A percentile compares a stretch with the other conserved stretches of the same genome.
phyloP scores from a whole-genome alignment of 2,888 invertebrate species.

The Xanthorhoe spadicearia region DNA sequence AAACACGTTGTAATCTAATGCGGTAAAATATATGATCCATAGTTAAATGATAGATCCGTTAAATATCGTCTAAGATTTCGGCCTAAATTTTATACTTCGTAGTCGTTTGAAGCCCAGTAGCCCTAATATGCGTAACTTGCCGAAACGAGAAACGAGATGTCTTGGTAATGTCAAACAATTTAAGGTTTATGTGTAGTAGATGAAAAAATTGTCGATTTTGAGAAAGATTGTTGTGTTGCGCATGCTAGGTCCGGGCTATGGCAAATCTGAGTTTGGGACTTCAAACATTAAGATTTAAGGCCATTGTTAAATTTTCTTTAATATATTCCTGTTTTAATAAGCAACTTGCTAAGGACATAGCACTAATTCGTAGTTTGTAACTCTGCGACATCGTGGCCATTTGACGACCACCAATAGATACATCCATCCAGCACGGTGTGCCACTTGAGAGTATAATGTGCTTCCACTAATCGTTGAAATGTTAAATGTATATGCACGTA shows the following conservation, averaged over 20 bases:
- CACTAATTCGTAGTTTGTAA: constrained; percentile 2
- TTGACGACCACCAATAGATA: constrained; percentile 3
- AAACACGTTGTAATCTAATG: background rate
- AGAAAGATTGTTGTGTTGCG: too few species aligned
- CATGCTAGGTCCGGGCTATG: too few species aligned
- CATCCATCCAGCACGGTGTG: constrained; percentile 39
- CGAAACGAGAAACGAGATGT: too few species aligned
- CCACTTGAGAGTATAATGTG: constrained; percentile 59
- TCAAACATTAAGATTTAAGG: too few species aligned
- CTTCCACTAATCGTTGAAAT: constrained; percentile 69
- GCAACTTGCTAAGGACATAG: background rate
- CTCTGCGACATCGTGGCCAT: background rate
- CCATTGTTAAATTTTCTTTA: too few species aligned
- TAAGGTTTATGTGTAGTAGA: too few species aligned
- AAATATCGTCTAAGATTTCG: constrained; percentile 6
- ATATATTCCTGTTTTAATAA: too few species aligned
- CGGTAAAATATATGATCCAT: background rate
- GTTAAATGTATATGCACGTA: constrained; percentile 58
- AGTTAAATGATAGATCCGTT: background rate
- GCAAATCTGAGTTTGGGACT: too few species aligned
- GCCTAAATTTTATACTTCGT: constrained; percentile 11
- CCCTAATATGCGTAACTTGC: too few species aligned
- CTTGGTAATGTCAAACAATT: too few species aligned
- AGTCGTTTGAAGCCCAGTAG: background rate
- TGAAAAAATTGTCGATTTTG: too few species aligned